phyloP scores from a whole-genome alignment of 2,797 vertebrate genomes.

The Hippocampus kuda region DNA sequence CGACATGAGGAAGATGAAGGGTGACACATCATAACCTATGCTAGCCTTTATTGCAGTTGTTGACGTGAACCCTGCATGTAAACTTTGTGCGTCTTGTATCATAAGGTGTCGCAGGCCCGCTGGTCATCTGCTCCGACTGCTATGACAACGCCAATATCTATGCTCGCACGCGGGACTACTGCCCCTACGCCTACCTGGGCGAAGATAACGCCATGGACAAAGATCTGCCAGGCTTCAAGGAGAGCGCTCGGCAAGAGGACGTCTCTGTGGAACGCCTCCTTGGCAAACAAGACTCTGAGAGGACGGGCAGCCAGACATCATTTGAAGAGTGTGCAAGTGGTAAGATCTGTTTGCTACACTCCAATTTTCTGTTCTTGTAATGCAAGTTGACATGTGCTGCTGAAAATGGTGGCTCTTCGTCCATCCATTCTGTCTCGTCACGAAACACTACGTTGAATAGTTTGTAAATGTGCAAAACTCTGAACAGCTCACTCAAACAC shows the following conservation, averaged over 20 bases:
- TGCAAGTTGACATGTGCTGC: background rate
- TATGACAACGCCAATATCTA: constrained; percentile 96
- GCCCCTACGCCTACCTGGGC: constrained; percentile 79
- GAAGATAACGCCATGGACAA: constrained; percentile 81
- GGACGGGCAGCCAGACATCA: constrained; percentile 34
- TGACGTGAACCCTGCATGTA: background rate
- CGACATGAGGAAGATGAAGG: no score
- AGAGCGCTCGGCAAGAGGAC: constrained; percentile 53
- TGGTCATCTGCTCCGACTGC: constrained; percentile 95
- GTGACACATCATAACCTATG: no score
- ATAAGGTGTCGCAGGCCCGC: constrained; percentile 55
- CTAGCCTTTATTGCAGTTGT: no score
- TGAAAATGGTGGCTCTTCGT: background rate
- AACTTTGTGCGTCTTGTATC: background rate
- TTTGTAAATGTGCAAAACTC: no score
- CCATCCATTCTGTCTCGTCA: no score
- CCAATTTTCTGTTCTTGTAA: background rate
- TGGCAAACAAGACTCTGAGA: constrained; percentile 64
- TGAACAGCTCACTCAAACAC: no score
- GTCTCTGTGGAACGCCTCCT: constrained; percentile 64
- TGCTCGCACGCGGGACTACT: constrained; percentile 84
- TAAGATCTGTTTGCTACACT: constrained; percentile 47
- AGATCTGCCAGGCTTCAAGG: constrained; percentile 65
- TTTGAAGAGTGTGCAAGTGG: constrained; percentile 60
- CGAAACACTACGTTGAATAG: no score